A percentile compares a stretch with the other conserved stretches of the same genome.
These are phyloP conservation scores for Therioaphis trifolii DNA, from an alignment of 2,888 invertebrate species.

Conservation along the genomic window DNA sequence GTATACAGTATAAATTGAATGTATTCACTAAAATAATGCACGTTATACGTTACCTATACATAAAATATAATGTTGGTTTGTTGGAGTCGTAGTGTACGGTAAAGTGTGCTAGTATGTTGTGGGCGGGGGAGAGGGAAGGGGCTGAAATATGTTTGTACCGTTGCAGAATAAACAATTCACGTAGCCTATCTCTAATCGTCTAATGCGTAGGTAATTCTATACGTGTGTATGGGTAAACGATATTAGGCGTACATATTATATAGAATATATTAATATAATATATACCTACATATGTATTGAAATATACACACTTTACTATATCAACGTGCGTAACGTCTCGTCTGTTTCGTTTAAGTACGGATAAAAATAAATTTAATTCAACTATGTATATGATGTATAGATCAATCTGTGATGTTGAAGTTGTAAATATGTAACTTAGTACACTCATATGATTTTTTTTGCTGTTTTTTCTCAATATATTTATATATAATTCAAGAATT, in stretches of 20 bases:
- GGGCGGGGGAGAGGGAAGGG: not conserved
- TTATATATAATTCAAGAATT: not conserved
- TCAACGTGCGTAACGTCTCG: too few relatives aligned
- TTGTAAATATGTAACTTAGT: too few relatives aligned
- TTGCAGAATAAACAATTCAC: not conserved
- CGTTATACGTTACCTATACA: not conserved
- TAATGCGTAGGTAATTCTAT: not conserved
- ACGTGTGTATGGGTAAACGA: too few relatives aligned
- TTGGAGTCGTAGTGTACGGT: not conserved
- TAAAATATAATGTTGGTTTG: not conserved
- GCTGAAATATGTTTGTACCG: not conserved
- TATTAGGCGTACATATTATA: too few relatives aligned
- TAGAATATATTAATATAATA: too few relatives aligned
- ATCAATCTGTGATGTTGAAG: too few relatives aligned
- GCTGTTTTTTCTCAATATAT: not conserved
- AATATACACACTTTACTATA: too few relatives aligned
- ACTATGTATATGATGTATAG: too few relatives aligned
- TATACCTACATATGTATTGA: too few relatives aligned
- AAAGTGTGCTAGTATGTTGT: not conserved
- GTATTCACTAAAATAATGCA: not conserved
- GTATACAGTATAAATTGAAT: not conserved
- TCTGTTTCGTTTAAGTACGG: too few relatives aligned
- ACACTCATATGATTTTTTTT: too few relatives aligned
- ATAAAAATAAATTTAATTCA: too few relatives aligned
- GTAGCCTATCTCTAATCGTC: not conserved